These are phyloP conservation scores for Umimayanthus kanabou DNA, from an alignment of 92 coral and sea anemone genomes.

Conservation along the genomic window DNA sequence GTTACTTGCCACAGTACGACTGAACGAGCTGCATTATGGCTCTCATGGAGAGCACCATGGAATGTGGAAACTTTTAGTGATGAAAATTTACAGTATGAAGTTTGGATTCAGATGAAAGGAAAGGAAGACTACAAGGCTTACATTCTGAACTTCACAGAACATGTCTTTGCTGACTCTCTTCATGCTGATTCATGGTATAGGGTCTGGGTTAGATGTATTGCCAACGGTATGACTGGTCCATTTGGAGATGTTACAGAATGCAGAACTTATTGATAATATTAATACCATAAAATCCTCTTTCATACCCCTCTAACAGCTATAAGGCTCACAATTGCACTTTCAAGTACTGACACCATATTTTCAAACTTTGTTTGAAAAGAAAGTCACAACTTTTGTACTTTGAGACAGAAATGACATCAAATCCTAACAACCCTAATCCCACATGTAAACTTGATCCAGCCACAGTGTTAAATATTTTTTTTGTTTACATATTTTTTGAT, in stretches of 20 bases:
- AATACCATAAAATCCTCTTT: background rate
- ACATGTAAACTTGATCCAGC: too few relatives aligned
- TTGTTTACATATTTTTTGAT: too few relatives aligned
- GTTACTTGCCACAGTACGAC: constrained; percentile 59
- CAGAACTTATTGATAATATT: constrained; percentile 39
- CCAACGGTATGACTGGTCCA: constrained; percentile 62
- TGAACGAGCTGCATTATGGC: constrained; percentile 52
- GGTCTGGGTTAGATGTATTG: constrained; percentile 87
- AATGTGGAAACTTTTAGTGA: constrained; percentile 57
- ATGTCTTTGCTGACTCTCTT: constrained; percentile 70
- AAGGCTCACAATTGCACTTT: too few relatives aligned
- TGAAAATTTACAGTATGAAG: constrained; percentile 66
- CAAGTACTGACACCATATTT: too few relatives aligned
- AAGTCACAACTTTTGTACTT: too few relatives aligned
- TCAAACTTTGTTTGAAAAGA: too few relatives aligned
- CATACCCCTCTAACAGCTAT: too few relatives aligned
- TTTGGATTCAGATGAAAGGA: constrained; percentile 85
- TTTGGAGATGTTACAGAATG: constrained; percentile 74
- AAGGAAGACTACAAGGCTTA: constrained; percentile 74
- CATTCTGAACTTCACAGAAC: constrained; percentile 64
- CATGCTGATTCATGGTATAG: constrained; percentile 55
- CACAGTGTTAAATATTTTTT: too few relatives aligned
- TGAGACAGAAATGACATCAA: too few relatives aligned
- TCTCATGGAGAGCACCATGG: constrained; percentile 85
- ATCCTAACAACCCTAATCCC: too few relatives aligned